A percentile compares a stretch with the other conserved stretches of the same genome.
Conservation (phyloP, 2,113 vertebrate genomes). For the Corvus hawaiiensis region DNA sequence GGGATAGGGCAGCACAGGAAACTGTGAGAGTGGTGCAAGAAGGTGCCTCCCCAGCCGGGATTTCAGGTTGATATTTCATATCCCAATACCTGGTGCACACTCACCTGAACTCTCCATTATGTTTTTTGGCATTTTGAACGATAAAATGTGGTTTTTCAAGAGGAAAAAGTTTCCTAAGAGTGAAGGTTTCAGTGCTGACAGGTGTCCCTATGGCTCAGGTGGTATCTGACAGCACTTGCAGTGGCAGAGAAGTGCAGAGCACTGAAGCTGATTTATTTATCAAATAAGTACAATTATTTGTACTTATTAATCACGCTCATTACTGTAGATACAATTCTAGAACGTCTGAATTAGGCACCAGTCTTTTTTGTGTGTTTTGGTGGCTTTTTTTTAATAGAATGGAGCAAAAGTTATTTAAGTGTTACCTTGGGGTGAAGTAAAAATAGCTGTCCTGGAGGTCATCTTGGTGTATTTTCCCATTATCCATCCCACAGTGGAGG, state of each 20-base stretch:
- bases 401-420: neutral
- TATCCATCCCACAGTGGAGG: neutral
- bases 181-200: neutral
- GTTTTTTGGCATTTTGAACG: neutral
- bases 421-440: neutral
- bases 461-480: neutral
- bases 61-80: neutral
- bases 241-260: neutral
- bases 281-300: neutral
- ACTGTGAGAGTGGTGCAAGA: neutral
- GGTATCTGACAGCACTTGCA: neutral
- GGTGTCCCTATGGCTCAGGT: neutral
- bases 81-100: rapidly evolving
- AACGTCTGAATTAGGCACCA: neutral
- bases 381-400: neutral
- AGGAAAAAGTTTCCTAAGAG: neutral
- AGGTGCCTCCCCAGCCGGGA: too few species aligned
- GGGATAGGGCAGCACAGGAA: neutral
- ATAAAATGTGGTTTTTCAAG: neutral
- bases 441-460: neutral
- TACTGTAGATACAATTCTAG: neutral
- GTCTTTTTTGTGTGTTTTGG: neutral
- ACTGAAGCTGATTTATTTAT: neutral
- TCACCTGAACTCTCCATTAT: neutral
- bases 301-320: neutral